A percentile compares a stretch with the other conserved stretches of the same genome.
Conservation (phyloP, 2,113 vertebrate species). For the Burhinus bistriatus region DNA sequence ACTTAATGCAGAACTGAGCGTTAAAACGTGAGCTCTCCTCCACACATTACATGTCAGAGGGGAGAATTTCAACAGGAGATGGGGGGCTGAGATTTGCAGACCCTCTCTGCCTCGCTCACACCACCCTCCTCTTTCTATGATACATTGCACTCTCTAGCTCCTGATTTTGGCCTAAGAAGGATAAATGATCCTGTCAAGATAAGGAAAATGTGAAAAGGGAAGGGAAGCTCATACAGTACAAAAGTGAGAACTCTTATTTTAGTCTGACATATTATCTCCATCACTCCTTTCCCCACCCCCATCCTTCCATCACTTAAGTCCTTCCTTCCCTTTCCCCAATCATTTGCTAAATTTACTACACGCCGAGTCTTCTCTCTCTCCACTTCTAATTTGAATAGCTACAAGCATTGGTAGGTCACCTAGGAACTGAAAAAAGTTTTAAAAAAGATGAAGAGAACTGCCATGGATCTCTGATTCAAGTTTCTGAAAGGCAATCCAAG, state of each 20-base stretch:
- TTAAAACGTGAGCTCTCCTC: neutral
- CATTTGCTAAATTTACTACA: neutral
- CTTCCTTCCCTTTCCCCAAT: neutral
- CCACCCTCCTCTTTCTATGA: neutral
- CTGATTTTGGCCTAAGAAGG: neutral
- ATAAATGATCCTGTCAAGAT: neutral
- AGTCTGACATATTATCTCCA: neutral
- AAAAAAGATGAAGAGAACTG: neutral
- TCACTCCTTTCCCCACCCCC: neutral
- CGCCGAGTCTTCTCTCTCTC: neutral
- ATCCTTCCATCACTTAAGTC: neutral
- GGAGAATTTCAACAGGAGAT: neutral
- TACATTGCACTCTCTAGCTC: neutral
- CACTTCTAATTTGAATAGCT: neutral
- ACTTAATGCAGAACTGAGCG: neutral
- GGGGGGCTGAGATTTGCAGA: neutral
- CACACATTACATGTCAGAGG: neutral
- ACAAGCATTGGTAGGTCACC: neutral
- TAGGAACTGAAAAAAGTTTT: neutral
- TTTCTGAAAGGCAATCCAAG: neutral
- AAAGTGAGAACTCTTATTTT: neutral
- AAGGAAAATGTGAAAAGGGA: neutral
- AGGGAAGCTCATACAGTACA: neutral
- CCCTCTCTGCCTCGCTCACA: neutral
- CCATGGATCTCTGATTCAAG: neutral